These are phyloP conservation scores for Microctenopoma steveboyesi DNA, from an alignment of 2,797 vertebrate genomes.

Conservation along the genomic window DNA sequence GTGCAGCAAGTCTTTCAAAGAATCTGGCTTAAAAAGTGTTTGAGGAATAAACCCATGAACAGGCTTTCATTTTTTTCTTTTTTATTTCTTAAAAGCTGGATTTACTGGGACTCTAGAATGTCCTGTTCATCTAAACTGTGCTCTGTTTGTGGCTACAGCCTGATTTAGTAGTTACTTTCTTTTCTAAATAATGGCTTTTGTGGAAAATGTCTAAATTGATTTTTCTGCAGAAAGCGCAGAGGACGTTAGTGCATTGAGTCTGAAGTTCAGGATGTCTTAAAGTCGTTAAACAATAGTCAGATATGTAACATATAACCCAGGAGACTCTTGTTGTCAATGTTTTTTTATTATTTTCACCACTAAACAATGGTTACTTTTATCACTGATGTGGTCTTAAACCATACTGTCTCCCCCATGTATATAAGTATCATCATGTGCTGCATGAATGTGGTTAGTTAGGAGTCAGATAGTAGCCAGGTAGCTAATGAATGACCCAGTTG, in stretches of 20 bases:
- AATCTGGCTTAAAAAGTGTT: constrained; percentile 7
- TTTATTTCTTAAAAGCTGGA: neutral
- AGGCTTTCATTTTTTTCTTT: neutral
- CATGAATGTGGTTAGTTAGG: neutral
- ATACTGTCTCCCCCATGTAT: neutral
- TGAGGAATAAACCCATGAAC: constrained; percentile 7
- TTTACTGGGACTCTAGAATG: neutral
- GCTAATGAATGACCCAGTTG: constrained; percentile 7
- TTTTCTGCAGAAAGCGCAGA: neutral
- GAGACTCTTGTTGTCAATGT: neutral
- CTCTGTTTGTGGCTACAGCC: too few relatives aligned
- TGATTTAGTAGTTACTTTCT: neutral
- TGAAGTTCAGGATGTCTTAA: neutral
- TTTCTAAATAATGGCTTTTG: constrained; percentile 9
- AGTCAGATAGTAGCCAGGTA: neutral
- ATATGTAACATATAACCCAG: constrained; percentile 2
- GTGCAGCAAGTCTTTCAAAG: neutral
- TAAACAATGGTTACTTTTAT: neutral
- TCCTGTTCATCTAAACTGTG: neutral
- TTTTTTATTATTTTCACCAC: too few relatives aligned
- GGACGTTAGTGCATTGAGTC: neutral
- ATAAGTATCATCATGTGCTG: too few relatives aligned
- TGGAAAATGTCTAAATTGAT: constrained; percentile 9
- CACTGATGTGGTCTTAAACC: neutral
- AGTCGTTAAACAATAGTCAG: constrained; percentile 1